Base-by-base conservation (phyloP, 2,113 vertebrate genomes). In the Rhinichthys klamathensis region DNA sequence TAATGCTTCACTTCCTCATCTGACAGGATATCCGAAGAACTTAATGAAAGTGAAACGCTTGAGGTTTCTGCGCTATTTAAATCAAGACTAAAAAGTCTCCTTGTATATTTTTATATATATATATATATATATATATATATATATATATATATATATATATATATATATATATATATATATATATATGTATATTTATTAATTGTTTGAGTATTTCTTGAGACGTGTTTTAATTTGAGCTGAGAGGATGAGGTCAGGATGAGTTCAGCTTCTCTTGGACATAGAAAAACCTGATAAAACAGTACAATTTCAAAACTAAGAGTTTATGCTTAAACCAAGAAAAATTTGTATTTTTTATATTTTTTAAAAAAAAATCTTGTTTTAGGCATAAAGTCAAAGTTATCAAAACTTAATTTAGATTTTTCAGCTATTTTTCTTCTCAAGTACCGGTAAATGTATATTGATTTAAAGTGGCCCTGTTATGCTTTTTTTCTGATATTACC, bases 1-100 rank as follows among this genome's bases (percentile, higher is more conserved):
- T 51, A 76, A 54, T 8, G 27, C 65, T 51, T 67, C 79, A 51
- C 79, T 81, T 81, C 61, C 79, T 67, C 25, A 23, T 49, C 25
- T 23, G 25, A 67, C 41, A 49, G 61, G 79, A 81, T 23, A 41
- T 67, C 25, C 18, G 25, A 49, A 12, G 25, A 81, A 63, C 1
- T 3, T 49, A 8, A 21, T 54, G 73, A 49, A 49, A 49, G 46
- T 49, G 13, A 51, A 76, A 27, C 49, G 18, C 79, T 32, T 81
- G 13, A 61, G 78, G 78, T 51, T 49, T 65, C 38, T 21, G 10
- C 1, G 4, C 6, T 2, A 16, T 27, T 27, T 51, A 49, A 75
- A 51, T 75, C n/a, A 32, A 2, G 25, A 32, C 15, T 76, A 21
- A 60, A 8, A 41, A 16, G 49, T 56, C 9, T 56, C 74, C 56